Percentiles rank a stretch among this genome's conserved stretches.
phyloP scores from a whole-genome alignment of 2,888 invertebrate genomes.

The Tenthredo amoena region DNA sequence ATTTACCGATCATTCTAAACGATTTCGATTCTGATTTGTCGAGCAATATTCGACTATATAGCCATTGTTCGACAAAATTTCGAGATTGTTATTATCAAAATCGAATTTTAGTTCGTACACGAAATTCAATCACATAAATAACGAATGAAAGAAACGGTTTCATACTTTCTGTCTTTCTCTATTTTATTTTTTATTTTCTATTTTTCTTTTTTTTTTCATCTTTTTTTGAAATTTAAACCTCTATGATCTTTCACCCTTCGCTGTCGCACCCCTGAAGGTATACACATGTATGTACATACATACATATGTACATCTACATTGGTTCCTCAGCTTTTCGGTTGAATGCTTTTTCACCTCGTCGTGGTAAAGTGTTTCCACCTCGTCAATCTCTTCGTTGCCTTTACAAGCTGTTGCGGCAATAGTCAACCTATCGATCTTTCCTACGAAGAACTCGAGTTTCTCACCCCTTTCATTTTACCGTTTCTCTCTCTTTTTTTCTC shows the following conservation, averaged over 20 bases:
- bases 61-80: not conserved
- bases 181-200: too few relatives aligned
- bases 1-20: slow-evolving; percentile 28
- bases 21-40: slow-evolving; percentile 22
- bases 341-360: slow-evolving; percentile 18
- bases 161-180: not conserved
- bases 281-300: not conserved
- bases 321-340: slow-evolving; percentile 12
- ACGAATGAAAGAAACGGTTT: not conserved
- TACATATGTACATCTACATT: not conserved
- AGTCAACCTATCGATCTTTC: slow-evolving; percentile 43
- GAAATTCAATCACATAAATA: not conserved
- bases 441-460: slow-evolving; percentile 26
- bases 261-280: not conserved
- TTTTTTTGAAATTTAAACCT: not conserved
- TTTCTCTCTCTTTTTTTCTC: not conserved
- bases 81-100: not conserved
- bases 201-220: not conserved
- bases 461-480: not conserved
- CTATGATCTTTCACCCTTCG: not conserved
- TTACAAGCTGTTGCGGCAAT: slow-evolving; percentile 49
- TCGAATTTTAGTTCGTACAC: not conserved
- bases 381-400: slow-evolving; percentile 50
- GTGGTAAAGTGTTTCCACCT: slow-evolving; percentile 41
- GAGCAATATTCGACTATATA: not conserved